Evolutionary conservation across 2,113 vertebrate species (phyloP), one percentile per base, ranked within the genome.

Genomic region (Pongo abelii): DNA sequence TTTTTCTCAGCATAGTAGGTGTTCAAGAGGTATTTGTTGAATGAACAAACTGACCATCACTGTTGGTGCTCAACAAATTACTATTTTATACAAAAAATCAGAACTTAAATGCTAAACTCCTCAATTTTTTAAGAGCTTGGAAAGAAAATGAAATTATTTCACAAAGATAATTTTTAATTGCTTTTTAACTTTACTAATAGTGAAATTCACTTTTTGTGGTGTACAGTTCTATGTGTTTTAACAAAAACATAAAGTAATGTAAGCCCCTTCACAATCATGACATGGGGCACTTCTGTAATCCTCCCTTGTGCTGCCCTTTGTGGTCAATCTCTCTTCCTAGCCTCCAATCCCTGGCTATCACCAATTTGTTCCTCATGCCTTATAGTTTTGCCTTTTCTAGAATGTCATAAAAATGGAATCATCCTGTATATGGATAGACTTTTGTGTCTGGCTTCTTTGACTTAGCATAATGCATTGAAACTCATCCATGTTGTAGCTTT

Each of bases 391-490:
- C 5, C 22, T 79, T 95, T 94, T 91, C 46, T 27, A 83, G 64
- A 91, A 84, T 91, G 43, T 85, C 35, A 22, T 50, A 50, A 89
- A 93, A 74, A 85, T 86, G 46, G 52, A 92, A 72, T 92, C 64
- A 83, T 32, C 59, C 11, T 74, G 32, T 70, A 57, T 27, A 7
- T 22, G 70, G 8, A 1, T n/a, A 55, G 52, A 55, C 52, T 90
- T 83, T 96, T 59, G 40, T 52, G 59, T 90, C 64, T 94, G 84
- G 40, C 67, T 88, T 96, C 81, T 97, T 90, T 95, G 59, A 79
- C 46, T 48, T 95, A 78, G 32, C 78, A 67, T 84, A 84, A 52
- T 84, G 35, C 38, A 89, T 70, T 67, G 70, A 94, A 84, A 91
- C 61, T n/a, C 25, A 79, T 93, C 57, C 50, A 81, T 43, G 18